These are phyloP conservation scores for Trissolcus basalis DNA, from an alignment of 1,140 invertebrate species.

Conservation along the genomic window DNA sequence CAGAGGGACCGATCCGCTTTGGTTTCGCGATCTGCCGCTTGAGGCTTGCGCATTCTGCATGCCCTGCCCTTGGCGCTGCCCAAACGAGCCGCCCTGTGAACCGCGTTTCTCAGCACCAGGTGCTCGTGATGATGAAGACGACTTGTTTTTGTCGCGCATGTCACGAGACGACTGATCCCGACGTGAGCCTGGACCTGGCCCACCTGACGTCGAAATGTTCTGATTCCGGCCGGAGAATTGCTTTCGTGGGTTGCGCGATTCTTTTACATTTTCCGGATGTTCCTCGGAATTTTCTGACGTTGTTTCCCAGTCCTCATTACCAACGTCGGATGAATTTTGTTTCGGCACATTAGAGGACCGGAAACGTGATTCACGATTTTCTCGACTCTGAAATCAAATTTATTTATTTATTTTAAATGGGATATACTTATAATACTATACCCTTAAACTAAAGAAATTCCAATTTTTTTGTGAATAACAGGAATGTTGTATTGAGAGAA, in stretches of 20 bases:
- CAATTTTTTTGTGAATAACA: no score
- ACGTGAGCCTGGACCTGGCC: constrained; percentile 42
- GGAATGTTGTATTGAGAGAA: no score
- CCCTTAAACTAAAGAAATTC: no score
- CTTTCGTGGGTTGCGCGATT: constrained; percentile 67
- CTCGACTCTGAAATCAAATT: constrained; percentile 62
- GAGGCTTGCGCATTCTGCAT: constrained; percentile 62
- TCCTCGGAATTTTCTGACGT: constrained; percentile 82
- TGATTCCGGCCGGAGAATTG: constrained; percentile 61
- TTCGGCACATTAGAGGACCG: constrained; percentile 61
- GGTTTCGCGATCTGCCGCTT: constrained; percentile 68
- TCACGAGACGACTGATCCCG: constrained; percentile 64
- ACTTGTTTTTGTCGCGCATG: constrained; percentile 65
- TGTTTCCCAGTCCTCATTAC: constrained; percentile 83
- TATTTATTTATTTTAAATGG: no score
- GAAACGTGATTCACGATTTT: constrained; percentile 66
- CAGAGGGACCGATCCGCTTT: constrained; percentile 56
- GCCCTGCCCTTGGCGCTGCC: constrained; percentile 56
- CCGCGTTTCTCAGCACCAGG: constrained; percentile 72
- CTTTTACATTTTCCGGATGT: constrained; percentile 72
- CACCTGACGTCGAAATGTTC: constrained; percentile 7
- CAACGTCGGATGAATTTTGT: constrained; percentile 71
- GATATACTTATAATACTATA: no score
- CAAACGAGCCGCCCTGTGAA: constrained; percentile 62
- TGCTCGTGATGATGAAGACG: constrained; percentile 63